Evolutionary conservation across 2,888 invertebrate species (phyloP), one percentile per base, ranked within the genome.

Genomic region (Neoaliturus tenellus): DNA sequence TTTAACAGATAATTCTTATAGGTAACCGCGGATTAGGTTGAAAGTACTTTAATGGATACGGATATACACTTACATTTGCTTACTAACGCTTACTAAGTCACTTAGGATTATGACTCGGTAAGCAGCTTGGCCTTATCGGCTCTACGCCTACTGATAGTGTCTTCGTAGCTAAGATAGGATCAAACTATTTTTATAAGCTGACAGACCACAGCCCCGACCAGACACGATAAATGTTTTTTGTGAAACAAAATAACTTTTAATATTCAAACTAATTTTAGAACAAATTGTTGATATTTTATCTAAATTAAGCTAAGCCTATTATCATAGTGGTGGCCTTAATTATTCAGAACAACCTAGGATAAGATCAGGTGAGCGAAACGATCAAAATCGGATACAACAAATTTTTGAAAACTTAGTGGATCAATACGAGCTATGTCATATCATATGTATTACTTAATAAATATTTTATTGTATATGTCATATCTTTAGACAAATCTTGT

Each of bases 1-100:
- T 33, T 55, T 33, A 55, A 55, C 35, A 35, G 35, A 39, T 55
- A 44, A 75, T 75, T 73, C 39, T 23, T 44, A 28, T 75, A 75
- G 55, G 75, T 75, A 75, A 75, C 28, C 20, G 12, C 5, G 55
- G 55, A 78, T n/a, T 48, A 78, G 78, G 44, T 55, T 78, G 51
- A 28, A 33, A 51, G 28, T 55, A 78, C n/a, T 31, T 44, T 51
- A 78, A 78, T 51, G 82, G 82, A 82, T 82, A 82, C 82, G 44
- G 82, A 71, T 82, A 82, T 82, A 82, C 82, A 81, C 67, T 62
- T 62, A 48, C 41, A 69, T 44, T 2, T 44, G 81, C 81, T 81
- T 82, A 69, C 67, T 82, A 82, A 82, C 71, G 78, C 78, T 78
- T 78, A 48, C 44, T 55, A 28, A 14, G 78, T 78, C 35, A 48